These are phyloP conservation scores for Perithous albicinctus DNA, from an alignment of 2,888 invertebrate genomes.

Conservation along the genomic window DNA sequence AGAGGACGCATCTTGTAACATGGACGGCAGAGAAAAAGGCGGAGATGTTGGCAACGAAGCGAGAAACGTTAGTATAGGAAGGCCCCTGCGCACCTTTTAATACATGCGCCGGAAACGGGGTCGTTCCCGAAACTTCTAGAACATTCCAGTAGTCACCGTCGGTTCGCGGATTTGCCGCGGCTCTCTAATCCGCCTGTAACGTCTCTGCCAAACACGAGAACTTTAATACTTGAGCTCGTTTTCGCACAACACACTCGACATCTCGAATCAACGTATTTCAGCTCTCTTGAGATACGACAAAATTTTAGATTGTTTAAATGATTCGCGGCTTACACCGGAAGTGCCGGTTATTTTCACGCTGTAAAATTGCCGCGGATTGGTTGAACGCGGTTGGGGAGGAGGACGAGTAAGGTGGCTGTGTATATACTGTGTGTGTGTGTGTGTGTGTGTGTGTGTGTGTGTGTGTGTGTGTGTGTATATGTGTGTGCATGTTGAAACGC, in stretches of 20 bases:
- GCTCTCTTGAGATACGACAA: background rate
- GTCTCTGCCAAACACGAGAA: background rate
- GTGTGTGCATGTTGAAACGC: too few relatives aligned
- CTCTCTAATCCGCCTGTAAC: conserved; percentile 3
- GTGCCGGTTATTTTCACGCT: conserved; percentile 72
- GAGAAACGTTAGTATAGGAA: conserved; percentile 16
- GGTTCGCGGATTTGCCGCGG: background rate
- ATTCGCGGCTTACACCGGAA: conserved; percentile 72
- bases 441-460: too few relatives aligned
- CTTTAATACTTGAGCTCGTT: too few relatives aligned
- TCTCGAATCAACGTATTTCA: background rate
- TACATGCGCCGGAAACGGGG: conserved; percentile 79
- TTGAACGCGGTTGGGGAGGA: background rate
- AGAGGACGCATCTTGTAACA: conserved; percentile 40
- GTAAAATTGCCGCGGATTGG: conserved; percentile 70
- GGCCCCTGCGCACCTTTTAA: conserved; percentile 79
- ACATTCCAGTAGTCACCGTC: conserved; percentile 73
- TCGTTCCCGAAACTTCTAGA: conserved; percentile 80
- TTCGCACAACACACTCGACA: background rate
- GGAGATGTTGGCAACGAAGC: conserved; percentile 21
- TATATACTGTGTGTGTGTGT: too few relatives aligned
- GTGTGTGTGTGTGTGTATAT: too few relatives aligned
- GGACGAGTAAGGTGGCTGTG: background rate
- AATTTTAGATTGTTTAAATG: conserved; percentile 61
- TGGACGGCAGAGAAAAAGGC: conserved; percentile 11